Evolutionary conservation across 2,797 vertebrate genomes (phyloP), one percentile per base, ranked within the genome.

Genomic region (Gymnoscopelus microlampas): DNA sequence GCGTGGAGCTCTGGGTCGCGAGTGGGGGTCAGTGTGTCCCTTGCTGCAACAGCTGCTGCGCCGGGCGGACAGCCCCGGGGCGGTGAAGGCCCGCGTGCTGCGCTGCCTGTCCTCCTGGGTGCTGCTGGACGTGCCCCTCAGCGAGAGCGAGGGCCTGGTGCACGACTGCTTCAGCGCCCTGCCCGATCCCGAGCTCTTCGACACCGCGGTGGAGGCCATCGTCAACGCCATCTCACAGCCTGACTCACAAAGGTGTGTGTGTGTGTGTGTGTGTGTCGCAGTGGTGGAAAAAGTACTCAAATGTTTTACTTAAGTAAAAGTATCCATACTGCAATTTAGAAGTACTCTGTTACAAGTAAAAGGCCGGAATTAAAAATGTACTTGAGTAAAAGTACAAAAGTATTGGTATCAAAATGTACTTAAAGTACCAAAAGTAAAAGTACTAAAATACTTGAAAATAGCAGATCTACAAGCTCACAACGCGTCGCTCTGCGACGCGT

Each of bases 71-170:
- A 97, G 96, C 69, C 97, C 98, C 0, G 95, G 96, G 79, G 96
- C 96, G 62, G 97, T 99, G 81, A 97, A 97, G 87, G 93, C 94
- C 85, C 97, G 98, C 59, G 98, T 98, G 76, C 92, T 99, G 83
- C 98, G 98, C 88, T 99, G 98, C 90, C 96, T 99, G 88, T 99
- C 98, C 78, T 99, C 97, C 78, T 99, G 98, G 98, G 96, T 98
- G 58, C 95, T 98, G 88, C 91, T 99, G 87, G 97, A 98, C 70
- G 96, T 99, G 72, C 96, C 98, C 0, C 92, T 99, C 78, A 95
- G 91, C 70, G 97, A 98, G 89, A 98, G 97, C 0, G 98, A 99
- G 88, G 95, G 93, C 47, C 93, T 99, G 87, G 95, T 99, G 80
- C 95, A 98, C 68, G 96, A 97, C 81, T 95, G 96, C 82, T 99